Percentiles rank a stretch among this genome's conserved stretches.
phyloP scores from a whole-genome alignment of 2,797 vertebrate genomes.

The Poecilia wingei region DNA sequence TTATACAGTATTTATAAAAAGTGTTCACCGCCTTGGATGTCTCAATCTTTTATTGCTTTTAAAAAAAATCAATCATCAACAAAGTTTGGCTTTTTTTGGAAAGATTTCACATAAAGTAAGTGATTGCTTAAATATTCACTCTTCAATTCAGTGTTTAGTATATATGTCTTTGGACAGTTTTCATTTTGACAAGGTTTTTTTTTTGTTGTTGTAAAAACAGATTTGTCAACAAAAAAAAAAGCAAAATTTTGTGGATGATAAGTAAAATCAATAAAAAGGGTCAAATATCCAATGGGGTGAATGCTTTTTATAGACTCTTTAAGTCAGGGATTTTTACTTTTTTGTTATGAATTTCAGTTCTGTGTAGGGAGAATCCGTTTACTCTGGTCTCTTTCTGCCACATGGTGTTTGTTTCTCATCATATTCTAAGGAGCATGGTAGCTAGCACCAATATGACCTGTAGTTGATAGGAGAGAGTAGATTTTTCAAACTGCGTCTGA shows the following conservation, averaged over 20 bases:
- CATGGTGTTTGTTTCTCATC: background rate
- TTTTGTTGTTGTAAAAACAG: background rate
- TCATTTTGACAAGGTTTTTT: background rate
- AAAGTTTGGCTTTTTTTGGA: background rate
- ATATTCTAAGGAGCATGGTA: background rate
- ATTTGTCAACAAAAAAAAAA: background rate
- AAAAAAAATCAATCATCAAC: background rate
- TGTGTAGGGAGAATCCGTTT: background rate
- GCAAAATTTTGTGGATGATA: background rate
- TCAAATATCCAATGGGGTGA: background rate
- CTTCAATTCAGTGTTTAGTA: no score
- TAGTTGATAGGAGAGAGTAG: background rate
- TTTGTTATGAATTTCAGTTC: background rate
- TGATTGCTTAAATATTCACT: no score
- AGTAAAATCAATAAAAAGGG: background rate
- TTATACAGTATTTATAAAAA: background rate
- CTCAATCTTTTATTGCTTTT: background rate
- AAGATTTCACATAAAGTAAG: no score
- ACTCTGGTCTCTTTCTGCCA: background rate
- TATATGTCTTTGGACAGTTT: background rate
- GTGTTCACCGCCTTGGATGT: background rate
- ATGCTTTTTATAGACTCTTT: background rate
- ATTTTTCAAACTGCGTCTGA: conserved; percentile 26
- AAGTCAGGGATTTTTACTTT: background rate
- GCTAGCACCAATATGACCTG: background rate